phyloP scores from a whole-genome alignment of 2,113 vertebrate species.

The Aldabrachelys gigantea region DNA sequence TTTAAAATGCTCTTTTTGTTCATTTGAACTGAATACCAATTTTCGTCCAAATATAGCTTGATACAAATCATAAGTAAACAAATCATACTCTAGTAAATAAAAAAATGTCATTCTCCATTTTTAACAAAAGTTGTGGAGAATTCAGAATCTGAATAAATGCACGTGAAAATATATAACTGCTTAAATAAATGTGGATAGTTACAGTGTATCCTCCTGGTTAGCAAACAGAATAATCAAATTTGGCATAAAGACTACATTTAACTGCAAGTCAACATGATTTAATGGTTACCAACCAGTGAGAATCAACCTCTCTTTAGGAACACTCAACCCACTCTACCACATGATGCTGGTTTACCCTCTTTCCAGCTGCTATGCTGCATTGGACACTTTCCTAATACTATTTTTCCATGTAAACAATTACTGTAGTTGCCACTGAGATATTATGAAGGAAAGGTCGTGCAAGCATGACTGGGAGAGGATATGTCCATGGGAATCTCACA shows the following conservation, averaged over 20 bases:
- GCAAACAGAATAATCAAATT: neutral
- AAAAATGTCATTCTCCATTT: neutral
- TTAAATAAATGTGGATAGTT: neutral
- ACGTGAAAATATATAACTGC: neutral
- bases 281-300: neutral
- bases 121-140: neutral
- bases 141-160: neutral
- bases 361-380: neutral
- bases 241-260: neutral
- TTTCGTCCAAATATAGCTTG: neutral
- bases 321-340: neutral
- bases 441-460: neutral
- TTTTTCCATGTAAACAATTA: neutral
- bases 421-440: neutral
- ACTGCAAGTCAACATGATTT: neutral
- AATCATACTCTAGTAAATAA: neutral
- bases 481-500: rapidly evolving
- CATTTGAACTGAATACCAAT: neutral
- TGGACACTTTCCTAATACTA: neutral
- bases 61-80: neutral
- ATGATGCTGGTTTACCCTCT: neutral
- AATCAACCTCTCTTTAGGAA: neutral
- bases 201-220: neutral
- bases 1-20: neutral
- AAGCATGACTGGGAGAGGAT: neutral